A percentile compares a stretch with the other conserved stretches of the same genome.
Evolutionary conservation across 37 sponge, comb jelly and placozoan genomes (phyloP).

Genomic region (Beroe ovata): DNA sequence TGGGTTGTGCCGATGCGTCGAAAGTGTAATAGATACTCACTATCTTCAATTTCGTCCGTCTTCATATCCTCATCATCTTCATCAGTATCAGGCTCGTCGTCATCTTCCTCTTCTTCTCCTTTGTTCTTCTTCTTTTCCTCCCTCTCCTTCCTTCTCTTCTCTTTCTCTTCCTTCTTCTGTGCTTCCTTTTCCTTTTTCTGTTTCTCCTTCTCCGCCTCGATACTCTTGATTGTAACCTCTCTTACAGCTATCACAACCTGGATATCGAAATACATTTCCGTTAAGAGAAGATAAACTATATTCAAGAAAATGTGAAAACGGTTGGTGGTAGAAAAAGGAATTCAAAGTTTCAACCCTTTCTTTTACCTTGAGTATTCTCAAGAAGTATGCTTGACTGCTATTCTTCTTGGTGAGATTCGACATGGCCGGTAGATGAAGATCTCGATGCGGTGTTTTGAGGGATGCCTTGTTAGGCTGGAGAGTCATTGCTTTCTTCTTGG

Average conservation of each 20-base stretch:
- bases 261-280: no score
- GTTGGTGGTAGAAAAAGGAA: no score
- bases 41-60: conserved; percentile 7
- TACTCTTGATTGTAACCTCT: conserved; percentile 47
- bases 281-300: not conserved
- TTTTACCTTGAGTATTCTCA: conserved; percentile 87
- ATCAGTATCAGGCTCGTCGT: not conserved
- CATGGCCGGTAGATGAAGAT: conserved; percentile 94
- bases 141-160: conserved; percentile 41
- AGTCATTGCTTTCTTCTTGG: conserved; percentile 31
- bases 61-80: not conserved
- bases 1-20: no score
- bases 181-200: conserved; percentile 29
- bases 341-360: not conserved
- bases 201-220: conserved; percentile 42
- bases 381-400: conserved; percentile 87
- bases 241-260: conserved; percentile 57
- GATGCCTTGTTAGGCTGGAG: conserved; percentile 11
- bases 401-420: conserved; percentile 86
- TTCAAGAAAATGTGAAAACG: no score
- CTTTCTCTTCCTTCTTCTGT: conserved; percentile 17
- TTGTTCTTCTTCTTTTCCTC: conserved; percentile 30
- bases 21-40: conserved; percentile 43
- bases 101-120: not conserved
- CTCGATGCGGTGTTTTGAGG: conserved; percentile 68